A percentile compares a stretch with the other conserved stretches of the same genome.
Conservation (phyloP, 2,797 vertebrate genomes). For the Kryptopterus vitreolus region DNA sequence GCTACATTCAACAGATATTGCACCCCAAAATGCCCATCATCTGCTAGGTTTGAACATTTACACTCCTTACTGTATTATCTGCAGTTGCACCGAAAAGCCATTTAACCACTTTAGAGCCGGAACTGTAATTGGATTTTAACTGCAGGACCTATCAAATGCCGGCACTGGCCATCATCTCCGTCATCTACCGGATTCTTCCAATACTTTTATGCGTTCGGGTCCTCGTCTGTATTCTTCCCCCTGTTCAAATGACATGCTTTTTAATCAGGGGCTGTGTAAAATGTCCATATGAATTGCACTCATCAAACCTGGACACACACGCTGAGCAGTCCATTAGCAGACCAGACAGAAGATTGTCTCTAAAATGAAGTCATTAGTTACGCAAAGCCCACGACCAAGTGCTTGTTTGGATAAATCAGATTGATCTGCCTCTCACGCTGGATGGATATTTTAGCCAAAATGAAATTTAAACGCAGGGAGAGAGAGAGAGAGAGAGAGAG, state of each 20-base stretch:
- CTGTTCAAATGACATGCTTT: conserved; percentile 72
- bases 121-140: conserved; percentile 73
- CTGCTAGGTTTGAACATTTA: conserved; percentile 65
- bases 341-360: conserved; percentile 77
- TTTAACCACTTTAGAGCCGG: conserved; percentile 65
- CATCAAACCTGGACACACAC: conserved; percentile 69
- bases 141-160: conserved; percentile 64
- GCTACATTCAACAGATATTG: conserved; percentile 17
- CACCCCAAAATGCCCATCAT: conserved; percentile 23
- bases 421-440: conserved; percentile 66
- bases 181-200: conserved; percentile 70
- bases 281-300: conserved; percentile 72
- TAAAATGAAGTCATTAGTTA: conserved; percentile 82
- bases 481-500: too few species aligned
- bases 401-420: conserved; percentile 75
- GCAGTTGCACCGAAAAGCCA: conserved; percentile 62
- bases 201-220: conserved; percentile 63
- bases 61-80: conserved; percentile 64
- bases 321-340: conserved; percentile 54
- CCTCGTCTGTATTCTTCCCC: conserved; percentile 61
- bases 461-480: conserved; percentile 68
- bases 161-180: conserved; percentile 68
- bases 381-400: conserved; percentile 77
- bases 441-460: conserved; percentile 71
- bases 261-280: conserved; percentile 74